A percentile compares a stretch with the other conserved stretches of the same genome.
These are phyloP conservation scores for Anomalospiza imberbis DNA, from an alignment of 2,797 vertebrate genomes.

Conservation along the genomic window DNA sequence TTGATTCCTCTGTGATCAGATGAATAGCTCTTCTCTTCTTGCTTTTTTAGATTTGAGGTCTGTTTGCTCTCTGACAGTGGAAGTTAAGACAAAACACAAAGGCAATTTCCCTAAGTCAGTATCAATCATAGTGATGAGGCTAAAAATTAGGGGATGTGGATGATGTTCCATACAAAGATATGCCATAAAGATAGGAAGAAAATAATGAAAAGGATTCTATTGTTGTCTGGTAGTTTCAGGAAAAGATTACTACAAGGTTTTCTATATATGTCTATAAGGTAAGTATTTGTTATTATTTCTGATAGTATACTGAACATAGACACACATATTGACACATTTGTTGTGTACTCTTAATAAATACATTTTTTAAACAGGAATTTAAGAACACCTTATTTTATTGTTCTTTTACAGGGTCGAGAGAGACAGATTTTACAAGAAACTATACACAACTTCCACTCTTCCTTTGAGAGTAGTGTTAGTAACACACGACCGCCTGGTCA, in stretches of 20 bases:
- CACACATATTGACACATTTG: not conserved
- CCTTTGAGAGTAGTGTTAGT: conserved; percentile 96
- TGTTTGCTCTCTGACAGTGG: not conserved
- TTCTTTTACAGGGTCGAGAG: conserved; percentile 85
- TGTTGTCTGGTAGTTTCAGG: not conserved
- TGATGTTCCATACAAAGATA: not conserved
- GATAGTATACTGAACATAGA: not conserved
- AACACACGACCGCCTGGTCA: conserved; percentile 86
- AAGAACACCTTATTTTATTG: not conserved
- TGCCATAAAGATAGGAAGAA: not conserved
- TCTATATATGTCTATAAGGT: not conserved
- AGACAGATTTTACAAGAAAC: conserved; percentile 97
- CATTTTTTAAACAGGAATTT: not conserved
- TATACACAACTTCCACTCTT: conserved; percentile 98
- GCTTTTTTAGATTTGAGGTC: not conserved
- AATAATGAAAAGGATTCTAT: not conserved
- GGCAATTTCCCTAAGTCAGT: not conserved
- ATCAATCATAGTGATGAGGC: not conserved
- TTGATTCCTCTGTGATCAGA: not conserved
- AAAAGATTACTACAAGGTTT: not conserved
- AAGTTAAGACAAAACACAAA: not conserved
- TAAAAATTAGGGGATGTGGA: not conserved
- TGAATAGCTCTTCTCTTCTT: not conserved
- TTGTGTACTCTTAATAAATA: not conserved
- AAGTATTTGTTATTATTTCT: not conserved